Evolutionary conservation across 2,113 vertebrate genomes (phyloP).

Genomic region (Nannospalax galili): DNA sequence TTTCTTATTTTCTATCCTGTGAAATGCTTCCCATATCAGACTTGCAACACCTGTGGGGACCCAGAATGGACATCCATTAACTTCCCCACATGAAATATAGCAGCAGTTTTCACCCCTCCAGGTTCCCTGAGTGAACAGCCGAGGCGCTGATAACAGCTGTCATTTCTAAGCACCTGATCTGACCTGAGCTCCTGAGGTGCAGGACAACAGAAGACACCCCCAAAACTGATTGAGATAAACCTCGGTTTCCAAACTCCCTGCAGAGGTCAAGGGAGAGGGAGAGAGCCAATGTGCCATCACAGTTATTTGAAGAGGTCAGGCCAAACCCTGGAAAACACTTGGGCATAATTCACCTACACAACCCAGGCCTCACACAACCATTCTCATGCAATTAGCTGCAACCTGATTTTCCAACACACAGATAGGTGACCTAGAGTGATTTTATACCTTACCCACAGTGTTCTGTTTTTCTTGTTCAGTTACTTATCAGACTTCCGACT

Average conservation of each 20-base stretch:
- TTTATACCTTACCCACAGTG: neutral
- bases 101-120: neutral
- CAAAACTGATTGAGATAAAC: neutral
- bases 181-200: neutral
- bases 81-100: neutral
- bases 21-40: conserved; percentile 36
- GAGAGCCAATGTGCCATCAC: neutral
- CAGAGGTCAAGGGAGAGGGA: neutral
- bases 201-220: neutral
- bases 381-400: neutral
- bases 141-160: neutral
- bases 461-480: neutral
- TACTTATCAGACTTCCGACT: neutral
- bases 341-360: neutral
- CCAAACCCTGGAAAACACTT: neutral
- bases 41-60: neutral
- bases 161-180: neutral
- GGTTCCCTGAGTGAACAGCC: neutral
- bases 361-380: neutral
- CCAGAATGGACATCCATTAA: neutral
- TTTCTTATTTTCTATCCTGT: conserved; percentile 30
- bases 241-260: neutral
- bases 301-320: neutral
- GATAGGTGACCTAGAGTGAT: neutral
- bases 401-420: neutral